A percentile compares a stretch with the other conserved stretches of the same genome.
phyloP scores from a whole-genome alignment of 2,113 vertebrate species.

The Apaloderma vittatum region DNA sequence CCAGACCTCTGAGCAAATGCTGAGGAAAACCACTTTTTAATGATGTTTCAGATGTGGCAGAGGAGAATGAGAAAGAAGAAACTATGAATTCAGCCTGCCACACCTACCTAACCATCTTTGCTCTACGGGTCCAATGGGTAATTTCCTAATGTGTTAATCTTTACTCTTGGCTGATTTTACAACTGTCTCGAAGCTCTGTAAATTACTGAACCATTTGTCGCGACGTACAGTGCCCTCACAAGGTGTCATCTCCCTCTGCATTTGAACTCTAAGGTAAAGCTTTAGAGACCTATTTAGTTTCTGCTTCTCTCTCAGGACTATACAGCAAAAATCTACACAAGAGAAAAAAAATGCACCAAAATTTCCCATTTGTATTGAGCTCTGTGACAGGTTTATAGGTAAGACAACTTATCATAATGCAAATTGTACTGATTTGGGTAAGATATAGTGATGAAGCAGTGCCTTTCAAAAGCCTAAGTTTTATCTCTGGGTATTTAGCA shows the following conservation, averaged over 20 bases:
- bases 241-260: not conserved
- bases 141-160: not conserved
- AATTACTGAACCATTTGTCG: not conserved
- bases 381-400: not conserved
- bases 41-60: not conserved
- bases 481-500: conserved; percentile 40
- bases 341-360: not conserved
- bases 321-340: not conserved
- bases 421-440: conserved; percentile 18
- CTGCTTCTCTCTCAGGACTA: not conserved
- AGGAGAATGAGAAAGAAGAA: not conserved
- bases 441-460: not conserved
- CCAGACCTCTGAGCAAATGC: not conserved
- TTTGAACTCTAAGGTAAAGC: not conserved
- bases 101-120: not conserved
- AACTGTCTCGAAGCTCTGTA: not conserved
- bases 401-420: not conserved
- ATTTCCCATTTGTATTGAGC: not conserved
- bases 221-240: not conserved
- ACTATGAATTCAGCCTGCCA: not conserved
- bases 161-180: not conserved
- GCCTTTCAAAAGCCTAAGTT: conserved; percentile 19
- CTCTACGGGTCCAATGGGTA: not conserved
- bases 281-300: not conserved
- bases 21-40: not conserved